These are phyloP conservation scores for Drosophila biarmipes DNA, from an alignment of 1,140 invertebrate genomes.

Conservation along the genomic window DNA sequence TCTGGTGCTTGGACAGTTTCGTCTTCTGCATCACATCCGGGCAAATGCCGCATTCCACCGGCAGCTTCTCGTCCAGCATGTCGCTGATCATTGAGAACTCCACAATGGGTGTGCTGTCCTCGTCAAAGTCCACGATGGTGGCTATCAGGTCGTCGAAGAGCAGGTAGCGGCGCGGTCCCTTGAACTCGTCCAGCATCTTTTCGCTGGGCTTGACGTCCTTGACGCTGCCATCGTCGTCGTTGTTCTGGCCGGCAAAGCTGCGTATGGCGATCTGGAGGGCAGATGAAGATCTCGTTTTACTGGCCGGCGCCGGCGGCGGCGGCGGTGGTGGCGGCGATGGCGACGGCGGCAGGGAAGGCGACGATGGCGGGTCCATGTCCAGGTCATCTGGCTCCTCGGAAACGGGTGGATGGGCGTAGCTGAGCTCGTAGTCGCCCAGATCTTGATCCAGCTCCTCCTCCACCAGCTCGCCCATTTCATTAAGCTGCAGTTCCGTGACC, in stretches of 20 bases:
- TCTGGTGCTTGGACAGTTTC: conserved; percentile 68
- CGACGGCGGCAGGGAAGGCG: conserved; percentile 7
- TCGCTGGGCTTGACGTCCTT: conserved; percentile 52
- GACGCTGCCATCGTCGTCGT: conserved; percentile 29
- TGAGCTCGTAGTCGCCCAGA: conserved; percentile 13
- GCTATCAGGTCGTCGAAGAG: conserved; percentile 78
- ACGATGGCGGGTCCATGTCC: conserved; percentile 3
- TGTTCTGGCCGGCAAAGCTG: neutral
- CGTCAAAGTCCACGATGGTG: conserved; percentile 77
- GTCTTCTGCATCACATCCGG: conserved; percentile 76
- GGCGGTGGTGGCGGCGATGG: neutral
- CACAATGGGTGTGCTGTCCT: conserved; percentile 71
- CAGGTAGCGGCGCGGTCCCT: conserved; percentile 68
- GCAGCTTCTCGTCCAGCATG: conserved; percentile 65
- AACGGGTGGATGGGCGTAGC: conserved; percentile 5
- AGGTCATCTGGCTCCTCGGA: conserved; percentile 13
- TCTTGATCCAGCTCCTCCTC: conserved; percentile 46
- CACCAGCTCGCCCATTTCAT: conserved; percentile 54
- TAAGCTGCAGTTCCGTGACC: conserved; percentile 27
- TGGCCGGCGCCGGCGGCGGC: neutral
- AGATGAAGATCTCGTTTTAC: neutral
- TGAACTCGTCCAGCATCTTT: conserved; percentile 65
- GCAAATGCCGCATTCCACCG: conserved; percentile 78
- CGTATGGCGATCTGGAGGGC: conserved; percentile 19
- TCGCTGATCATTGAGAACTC: conserved; percentile 71